Percentiles rank a stretch among this genome's conserved stretches.
Evolutionary conservation across 2,888 invertebrate genomes (phyloP).

Genomic region (Melieria crassipennis): DNA sequence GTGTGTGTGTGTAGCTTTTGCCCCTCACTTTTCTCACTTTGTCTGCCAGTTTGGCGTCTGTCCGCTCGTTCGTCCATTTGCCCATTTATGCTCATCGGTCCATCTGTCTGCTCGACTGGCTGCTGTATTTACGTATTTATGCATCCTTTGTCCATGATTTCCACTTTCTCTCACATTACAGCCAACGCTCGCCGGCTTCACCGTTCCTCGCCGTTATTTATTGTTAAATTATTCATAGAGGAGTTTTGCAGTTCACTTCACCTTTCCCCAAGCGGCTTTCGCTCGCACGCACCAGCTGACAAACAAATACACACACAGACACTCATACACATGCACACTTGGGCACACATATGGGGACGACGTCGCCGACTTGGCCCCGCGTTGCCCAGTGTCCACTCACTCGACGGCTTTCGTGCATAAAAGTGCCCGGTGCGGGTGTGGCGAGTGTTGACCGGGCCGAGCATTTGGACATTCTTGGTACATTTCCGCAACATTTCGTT

Average conservation of each 20-base stretch:
- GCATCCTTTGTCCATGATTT: constrained; percentile 4
- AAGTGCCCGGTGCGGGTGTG: background rate
- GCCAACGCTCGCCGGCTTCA: too few species aligned
- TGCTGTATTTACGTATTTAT: constrained; percentile 1
- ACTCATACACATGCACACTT: background rate
- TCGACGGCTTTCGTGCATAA: background rate
- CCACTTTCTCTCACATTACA: background rate
- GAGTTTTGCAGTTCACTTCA: constrained; percentile 60
- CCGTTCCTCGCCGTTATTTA: constrained; percentile 9
- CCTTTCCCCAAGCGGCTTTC: constrained; percentile 44
- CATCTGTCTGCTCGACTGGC: background rate
- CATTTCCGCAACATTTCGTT: constrained; percentile 31
- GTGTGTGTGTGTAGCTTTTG: background rate
- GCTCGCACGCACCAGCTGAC: background rate
- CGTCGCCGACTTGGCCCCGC: background rate
- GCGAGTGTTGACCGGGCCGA: background rate
- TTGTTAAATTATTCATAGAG: constrained; percentile 56
- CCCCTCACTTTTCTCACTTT: constrained; percentile 2
- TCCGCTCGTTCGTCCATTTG: constrained; percentile 7
- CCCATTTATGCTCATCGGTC: background rate
- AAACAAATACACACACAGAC: background rate
- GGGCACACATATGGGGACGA: background rate
- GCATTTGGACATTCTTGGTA: background rate
- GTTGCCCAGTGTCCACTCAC: background rate
- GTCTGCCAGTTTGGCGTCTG: background rate